These are phyloP conservation scores for Lypha dubia DNA, from an alignment of 2,888 invertebrate genomes.

Conservation along the genomic window DNA sequence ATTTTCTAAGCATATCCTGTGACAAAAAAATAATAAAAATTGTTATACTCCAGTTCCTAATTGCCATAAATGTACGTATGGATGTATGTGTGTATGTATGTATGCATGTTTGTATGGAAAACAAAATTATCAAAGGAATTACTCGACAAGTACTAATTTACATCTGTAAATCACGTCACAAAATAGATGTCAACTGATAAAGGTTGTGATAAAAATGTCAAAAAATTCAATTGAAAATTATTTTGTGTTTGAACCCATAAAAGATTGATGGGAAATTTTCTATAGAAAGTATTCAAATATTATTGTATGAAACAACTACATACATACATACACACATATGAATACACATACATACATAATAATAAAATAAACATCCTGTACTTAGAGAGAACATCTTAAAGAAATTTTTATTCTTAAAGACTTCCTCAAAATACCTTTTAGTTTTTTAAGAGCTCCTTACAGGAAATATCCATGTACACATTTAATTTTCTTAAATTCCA, in stretches of 20 bases:
- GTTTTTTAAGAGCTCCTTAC: background rate
- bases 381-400: background rate
- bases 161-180: background rate
- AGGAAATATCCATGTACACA: background rate
- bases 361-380: background rate
- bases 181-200: background rate
- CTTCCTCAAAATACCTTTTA: background rate
- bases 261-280: background rate
- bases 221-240: background rate
- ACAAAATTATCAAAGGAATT: background rate
- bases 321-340: no score
- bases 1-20: background rate
- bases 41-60: background rate
- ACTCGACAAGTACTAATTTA: background rate
- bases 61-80: background rate
- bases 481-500: background rate
- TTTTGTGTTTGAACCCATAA: background rate
- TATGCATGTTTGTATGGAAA: background rate
- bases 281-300: no score
- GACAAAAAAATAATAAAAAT: background rate
- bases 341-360: no score
- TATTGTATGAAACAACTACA: background rate
- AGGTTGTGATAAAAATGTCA: background rate
- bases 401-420: background rate
- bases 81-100: background rate